Percentiles rank a stretch among this genome's conserved stretches.
Evolutionary conservation across 2,113 vertebrate genomes (phyloP).

Genomic region (Tychaedon coryphoeus): DNA sequence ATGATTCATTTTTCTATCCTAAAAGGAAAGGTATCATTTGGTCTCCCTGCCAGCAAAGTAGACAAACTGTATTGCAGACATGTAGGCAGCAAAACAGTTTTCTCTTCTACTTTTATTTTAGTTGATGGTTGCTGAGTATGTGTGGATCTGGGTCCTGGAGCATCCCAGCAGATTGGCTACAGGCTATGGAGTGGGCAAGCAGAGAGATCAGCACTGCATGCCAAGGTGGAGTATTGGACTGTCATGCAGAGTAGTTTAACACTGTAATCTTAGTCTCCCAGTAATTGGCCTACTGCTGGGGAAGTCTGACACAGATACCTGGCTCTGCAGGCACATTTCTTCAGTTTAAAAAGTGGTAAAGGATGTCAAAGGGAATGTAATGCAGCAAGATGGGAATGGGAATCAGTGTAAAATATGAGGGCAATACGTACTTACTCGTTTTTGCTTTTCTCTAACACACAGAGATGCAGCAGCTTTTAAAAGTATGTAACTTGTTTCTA

Average conservation of each 20-base stretch:
- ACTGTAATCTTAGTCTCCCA: not conserved
- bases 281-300: not conserved
- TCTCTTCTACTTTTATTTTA: not conserved
- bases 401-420: not conserved
- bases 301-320: not conserved
- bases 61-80: not conserved
- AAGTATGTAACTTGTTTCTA: not conserved
- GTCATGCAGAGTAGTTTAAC: not conserved
- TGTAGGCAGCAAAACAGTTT: not conserved
- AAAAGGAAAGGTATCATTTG: not conserved
- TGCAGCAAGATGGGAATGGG: not conserved
- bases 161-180: not conserved
- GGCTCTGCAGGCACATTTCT: not conserved
- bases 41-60: not conserved
- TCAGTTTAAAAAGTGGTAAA: not conserved
- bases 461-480: not conserved
- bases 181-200: not conserved
- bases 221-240: not conserved
- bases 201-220: rapidly evolving
- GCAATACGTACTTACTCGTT: not conserved
- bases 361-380: not conserved
- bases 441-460: not conserved
- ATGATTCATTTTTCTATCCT: conserved; percentile 1
- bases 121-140: rapidly evolving
- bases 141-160: not conserved